Conservation (phyloP, 2,113 vertebrate genomes). For the Eptatretus burgeri region DNA sequence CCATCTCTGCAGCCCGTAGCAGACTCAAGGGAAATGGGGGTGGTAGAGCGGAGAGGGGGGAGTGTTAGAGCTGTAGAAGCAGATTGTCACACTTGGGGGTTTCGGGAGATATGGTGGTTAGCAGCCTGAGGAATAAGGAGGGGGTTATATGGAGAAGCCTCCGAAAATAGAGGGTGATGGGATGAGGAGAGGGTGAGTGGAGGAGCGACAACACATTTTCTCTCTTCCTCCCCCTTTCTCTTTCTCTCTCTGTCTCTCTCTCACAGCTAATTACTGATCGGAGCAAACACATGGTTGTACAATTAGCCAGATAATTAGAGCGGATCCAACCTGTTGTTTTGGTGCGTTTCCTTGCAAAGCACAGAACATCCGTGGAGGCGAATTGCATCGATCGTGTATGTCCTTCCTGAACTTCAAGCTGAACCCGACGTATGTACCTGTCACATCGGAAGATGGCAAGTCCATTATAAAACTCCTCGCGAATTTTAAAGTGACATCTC, state of each 20-base stretch:
- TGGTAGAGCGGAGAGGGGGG: neutral
- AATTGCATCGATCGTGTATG: no score
- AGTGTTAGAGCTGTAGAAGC: neutral
- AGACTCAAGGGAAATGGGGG: neutral
- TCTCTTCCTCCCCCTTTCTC: neutral
- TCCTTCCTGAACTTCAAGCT: no score
- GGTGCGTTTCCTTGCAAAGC: neutral
- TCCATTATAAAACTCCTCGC: no score
- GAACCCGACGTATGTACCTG: no score
- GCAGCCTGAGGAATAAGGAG: neutral
- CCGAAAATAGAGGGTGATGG: neutral
- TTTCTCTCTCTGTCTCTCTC: neutral
- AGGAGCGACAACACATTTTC: neutral
- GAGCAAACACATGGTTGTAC: conserved; percentile 2
- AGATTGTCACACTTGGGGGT: conserved; percentile 3
- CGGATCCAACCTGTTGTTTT: neutral
- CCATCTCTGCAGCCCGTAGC: conserved; percentile 4
- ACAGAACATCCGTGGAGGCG: neutral
- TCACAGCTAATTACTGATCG: conserved; percentile 3
- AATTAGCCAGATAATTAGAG: conserved; percentile 5
- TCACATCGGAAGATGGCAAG: no score
- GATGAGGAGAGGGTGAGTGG: conserved; percentile 1
- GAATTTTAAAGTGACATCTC: no score
- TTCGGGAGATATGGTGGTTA: neutral
- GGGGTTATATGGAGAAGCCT: neutral